A percentile compares a stretch with the other conserved stretches of the same genome.
These are phyloP conservation scores for Hydroisotoma schaefferi DNA, from an alignment of 2,888 invertebrate genomes.

Conservation along the genomic window DNA sequence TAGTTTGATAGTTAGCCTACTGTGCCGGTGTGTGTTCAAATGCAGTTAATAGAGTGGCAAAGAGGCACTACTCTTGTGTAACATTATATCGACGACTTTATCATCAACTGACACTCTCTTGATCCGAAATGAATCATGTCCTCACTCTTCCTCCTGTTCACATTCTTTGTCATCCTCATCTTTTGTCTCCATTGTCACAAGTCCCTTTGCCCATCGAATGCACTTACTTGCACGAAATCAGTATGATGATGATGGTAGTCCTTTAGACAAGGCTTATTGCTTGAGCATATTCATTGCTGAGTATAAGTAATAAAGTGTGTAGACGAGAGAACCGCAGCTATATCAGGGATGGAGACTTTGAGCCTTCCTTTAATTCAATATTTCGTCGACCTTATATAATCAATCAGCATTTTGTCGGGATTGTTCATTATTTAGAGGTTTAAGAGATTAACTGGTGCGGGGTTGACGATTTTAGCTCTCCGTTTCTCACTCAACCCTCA, in stretches of 20 bases:
- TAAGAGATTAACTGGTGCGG: neutral
- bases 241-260: neutral
- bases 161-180: conserved; percentile 6
- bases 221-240: neutral
- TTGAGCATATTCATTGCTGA: no score
- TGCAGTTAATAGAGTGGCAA: neutral
- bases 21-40: neutral
- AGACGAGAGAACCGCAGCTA: no score
- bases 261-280: neutral
- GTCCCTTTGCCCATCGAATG: neutral
- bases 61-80: no score
- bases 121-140: conserved; percentile 26
- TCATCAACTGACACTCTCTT: conserved; percentile 29
- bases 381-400: neutral
- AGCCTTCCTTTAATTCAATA: neutral
- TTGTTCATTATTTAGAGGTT: neutral
- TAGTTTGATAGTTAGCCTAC: no score
- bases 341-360: neutral
- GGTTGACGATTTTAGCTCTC: no score
- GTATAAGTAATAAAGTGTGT: no score
- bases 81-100: conserved; percentile 22
- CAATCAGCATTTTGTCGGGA: conserved; percentile 3
- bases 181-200: conserved; percentile 7
- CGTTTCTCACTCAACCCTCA: no score
- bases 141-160: conserved; percentile 4